phyloP scores from a whole-genome alignment of 2,113 vertebrate genomes.

The Tachycineta bicolor region DNA sequence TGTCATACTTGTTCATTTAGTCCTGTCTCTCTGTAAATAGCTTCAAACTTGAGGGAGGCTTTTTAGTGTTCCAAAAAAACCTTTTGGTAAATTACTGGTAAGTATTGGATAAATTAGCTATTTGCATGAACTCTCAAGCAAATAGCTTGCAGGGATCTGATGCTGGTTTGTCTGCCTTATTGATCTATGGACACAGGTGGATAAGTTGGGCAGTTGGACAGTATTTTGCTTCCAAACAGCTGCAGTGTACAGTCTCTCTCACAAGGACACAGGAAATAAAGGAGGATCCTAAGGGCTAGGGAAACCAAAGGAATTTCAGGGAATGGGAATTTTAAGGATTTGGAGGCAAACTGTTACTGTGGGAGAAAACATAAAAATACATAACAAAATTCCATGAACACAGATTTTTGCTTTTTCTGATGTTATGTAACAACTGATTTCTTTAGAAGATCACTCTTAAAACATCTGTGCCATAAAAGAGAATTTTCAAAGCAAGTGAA shows the following conservation, averaged over 20 bases:
- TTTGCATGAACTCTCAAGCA: background rate
- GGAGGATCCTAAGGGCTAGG: background rate
- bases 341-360: background rate
- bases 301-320: background rate
- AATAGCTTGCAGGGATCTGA: background rate
- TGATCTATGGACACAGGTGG: background rate
- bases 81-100: background rate
- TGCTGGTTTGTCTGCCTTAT: background rate
- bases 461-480: background rate
- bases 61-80: background rate
- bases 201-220: background rate
- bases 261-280: background rate
- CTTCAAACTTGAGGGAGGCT: background rate
- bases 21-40: background rate
- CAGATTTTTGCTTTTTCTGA: background rate
- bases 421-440: background rate
- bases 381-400: background rate
- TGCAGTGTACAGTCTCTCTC: background rate
- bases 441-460: background rate
- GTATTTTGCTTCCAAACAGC: background rate
- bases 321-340: background rate
- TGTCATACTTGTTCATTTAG: background rate
- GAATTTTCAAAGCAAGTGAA: background rate
- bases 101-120: background rate
- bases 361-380: background rate